Percentiles rank a stretch among this genome's conserved stretches.
Conservation (phyloP, 1,140 invertebrate genomes). For the Forficula auricularia region DNA sequence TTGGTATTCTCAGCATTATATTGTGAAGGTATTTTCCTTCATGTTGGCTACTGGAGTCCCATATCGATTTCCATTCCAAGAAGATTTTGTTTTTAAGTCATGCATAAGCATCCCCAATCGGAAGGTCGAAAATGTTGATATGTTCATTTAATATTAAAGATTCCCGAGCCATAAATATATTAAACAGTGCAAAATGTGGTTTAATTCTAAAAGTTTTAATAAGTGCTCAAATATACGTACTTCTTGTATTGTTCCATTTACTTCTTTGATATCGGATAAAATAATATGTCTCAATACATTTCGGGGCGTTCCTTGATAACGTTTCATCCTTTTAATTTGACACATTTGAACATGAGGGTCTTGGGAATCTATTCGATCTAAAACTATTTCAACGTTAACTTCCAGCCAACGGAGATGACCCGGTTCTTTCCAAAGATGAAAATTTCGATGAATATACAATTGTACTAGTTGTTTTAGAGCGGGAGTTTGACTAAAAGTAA, state of each 20-base stretch:
- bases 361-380: slow-evolving; percentile 41
- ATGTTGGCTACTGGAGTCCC: no score
- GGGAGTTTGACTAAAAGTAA: slow-evolving; percentile 35
- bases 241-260: slow-evolving; percentile 34
- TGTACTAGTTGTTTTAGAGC: slow-evolving; percentile 50
- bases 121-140: no score
- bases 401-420: slow-evolving; percentile 64
- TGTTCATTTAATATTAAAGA: no score
- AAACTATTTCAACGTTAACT: slow-evolving; percentile 41
- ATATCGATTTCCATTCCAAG: no score
- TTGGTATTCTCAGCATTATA: no score
- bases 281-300: slow-evolving; percentile 65
- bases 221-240: slow-evolving; percentile 23
- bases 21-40: no score
- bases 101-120: no score
- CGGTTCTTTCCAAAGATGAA: slow-evolving; percentile 61
- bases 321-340: slow-evolving; percentile 35
- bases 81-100: no score
- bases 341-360: slow-evolving; percentile 41
- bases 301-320: slow-evolving; percentile 49
- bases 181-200: no score
- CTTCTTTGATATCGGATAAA: slow-evolving; percentile 60
- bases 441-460: slow-evolving; percentile 54
- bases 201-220: no score
- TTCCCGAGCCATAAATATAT: no score